Base-by-base conservation (phyloP, 2,113 vertebrate species). In the Phaetusa simplex region DNA sequence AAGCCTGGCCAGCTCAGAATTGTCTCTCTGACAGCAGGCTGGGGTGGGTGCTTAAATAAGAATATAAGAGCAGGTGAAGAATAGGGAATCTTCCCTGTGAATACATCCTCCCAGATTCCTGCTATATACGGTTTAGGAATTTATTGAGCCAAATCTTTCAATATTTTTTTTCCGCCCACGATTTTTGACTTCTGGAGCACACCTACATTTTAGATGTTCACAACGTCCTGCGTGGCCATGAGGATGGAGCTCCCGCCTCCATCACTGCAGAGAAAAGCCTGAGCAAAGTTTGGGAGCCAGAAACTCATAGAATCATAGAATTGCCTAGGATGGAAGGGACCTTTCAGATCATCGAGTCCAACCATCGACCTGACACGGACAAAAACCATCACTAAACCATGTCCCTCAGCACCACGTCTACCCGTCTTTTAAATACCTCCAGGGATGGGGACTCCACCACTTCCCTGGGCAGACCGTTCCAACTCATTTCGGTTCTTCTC, bases 151-250 rank as follows among this genome's bases (percentile, higher is more conserved):
- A 77, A 19, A 73, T 36, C 4, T 62, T 78, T 32, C 1, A n/a
- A 19, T 14, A n/a, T 8, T 45, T 45, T 45, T 45, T 22, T 36
- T 21, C 14, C 9, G 3, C 6, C 20, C 20, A 8, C 10, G 3
- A 9, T 67, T 66, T 86, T 24, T 70, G 26, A 34, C 62, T 76
- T 32, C 4, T 27, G 21, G 12, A 87, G 32, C 29, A 73, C 43
- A 76, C 8, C 36, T 11, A 5, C 29, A 32, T 84, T 70, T 78
- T 32, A 70, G 45, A 70, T 21, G n/a, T 23, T 52, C 34, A 32
- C 29, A 36, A 16, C 0, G 3, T 52, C 81, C 50, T 8, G 13
- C 1, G 32, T 4, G 10, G 49, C 15, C 3, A 0, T 8, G 55
- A 90, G 64, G 59, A 86, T 29, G 29, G 42, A 91, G n/a, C 30